Conservation (phyloP, 2,888 invertebrate species). For the Cylindroiulus punctatus region DNA sequence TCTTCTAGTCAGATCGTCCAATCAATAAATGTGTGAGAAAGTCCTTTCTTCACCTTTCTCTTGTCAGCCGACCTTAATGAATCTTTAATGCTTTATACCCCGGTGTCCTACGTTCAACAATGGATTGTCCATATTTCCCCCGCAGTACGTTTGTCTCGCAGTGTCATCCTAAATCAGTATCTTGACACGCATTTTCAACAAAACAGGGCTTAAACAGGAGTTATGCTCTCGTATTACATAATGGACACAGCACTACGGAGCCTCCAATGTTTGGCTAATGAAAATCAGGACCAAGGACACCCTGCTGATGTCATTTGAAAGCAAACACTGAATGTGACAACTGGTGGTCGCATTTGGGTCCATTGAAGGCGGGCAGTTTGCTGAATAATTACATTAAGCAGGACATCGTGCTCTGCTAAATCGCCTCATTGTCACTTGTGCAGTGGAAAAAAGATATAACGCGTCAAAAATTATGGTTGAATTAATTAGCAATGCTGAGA, state of each 20-base stretch:
- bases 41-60: slow-evolving; percentile 24
- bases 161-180: neutral
- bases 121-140: neutral
- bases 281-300: neutral
- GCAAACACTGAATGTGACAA: neutral
- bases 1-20: neutral
- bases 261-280: slow-evolving; percentile 1
- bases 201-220: neutral
- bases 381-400: slow-evolving; percentile 10
- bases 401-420: neutral
- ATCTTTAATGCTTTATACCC: neutral
- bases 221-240: neutral
- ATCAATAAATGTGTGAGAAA: neutral
- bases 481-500: slow-evolving; percentile 19
- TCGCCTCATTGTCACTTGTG: neutral
- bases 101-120: neutral
- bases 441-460: neutral
- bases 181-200: neutral
- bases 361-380: neutral
- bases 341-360: neutral
- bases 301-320: neutral
- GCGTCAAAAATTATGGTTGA: neutral
- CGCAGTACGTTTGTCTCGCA: neutral
- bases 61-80: neutral
- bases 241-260: neutral